Evolutionary conservation across 1,140 invertebrate genomes (phyloP), one percentile per base, ranked within the genome.

Genomic region (Adelges cooleyi): DNA sequence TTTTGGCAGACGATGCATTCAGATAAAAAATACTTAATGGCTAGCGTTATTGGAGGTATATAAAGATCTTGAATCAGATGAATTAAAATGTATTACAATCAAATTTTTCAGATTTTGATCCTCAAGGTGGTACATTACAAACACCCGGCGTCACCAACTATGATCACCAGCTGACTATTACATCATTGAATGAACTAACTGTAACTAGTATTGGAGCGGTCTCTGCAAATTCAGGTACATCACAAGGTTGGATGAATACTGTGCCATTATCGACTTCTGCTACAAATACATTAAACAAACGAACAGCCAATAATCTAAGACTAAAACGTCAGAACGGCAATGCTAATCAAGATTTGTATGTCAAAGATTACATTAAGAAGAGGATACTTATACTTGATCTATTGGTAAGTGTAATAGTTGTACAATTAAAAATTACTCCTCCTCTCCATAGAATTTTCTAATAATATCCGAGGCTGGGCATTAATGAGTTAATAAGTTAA

Each of bases 1-100:
- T 99, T 98, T 75, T 99, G 95, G 93, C 89, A 95, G 73, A 83
- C 86, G 11, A 86, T 99, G 82, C 90, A 95, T 75, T 89, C 90
- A 6, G 96, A 99, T 73, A 96, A 95, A 76, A 98, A 98, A 75
- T 96, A 98, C 75, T 78, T 99, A 65, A 88, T 89, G 75, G 84
- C 83, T 20, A 86, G 82, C 68, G 82, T 83, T 71, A 83, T 85
- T 25, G 80, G 80, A 44, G 80, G 80, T 79, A 70, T 29, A n/a
- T 33, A 33, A 33, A 33, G 11, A 33, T 33, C n/a, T n/a, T n/a
- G n/a, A n/a, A n/a, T n/a, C n/a, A n/a, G n/a, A n/a, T n/a, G n/a
- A n/a, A n/a, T n/a, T 6, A 33, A 33, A 33, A 33, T 33, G 29
- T 33, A 6, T 6, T 33, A 33, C 11, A 33, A 6, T 6, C 11